A percentile compares a stretch with the other conserved stretches of the same genome.
Conservation (phyloP, 2,113 vertebrate species). For the Pelobates fuscus region DNA sequence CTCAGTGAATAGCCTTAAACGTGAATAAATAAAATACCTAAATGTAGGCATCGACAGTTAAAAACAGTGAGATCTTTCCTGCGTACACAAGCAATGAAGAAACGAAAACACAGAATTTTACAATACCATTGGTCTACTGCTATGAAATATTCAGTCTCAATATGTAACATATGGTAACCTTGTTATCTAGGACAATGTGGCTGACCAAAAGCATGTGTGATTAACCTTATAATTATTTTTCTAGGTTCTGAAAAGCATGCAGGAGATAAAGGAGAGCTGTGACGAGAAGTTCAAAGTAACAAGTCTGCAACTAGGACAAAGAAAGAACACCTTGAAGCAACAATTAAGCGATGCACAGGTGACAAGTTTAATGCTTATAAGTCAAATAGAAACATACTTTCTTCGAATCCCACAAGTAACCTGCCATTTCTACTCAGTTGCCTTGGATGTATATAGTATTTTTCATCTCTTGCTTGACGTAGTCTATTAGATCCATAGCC, state of each 20-base stretch:
- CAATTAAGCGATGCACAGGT: conserved; percentile 57
- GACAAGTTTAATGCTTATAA: conserved; percentile 52
- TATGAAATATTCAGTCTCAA: too few relatives aligned
- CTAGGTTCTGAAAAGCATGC: conserved; percentile 61
- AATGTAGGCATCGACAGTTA: too few relatives aligned
- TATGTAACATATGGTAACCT: too few relatives aligned
- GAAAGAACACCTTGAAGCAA: conserved; percentile 25
- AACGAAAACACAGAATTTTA: too few relatives aligned
- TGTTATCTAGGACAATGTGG: too few relatives aligned
- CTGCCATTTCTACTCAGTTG: conserved; percentile 53
- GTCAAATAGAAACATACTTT: conserved; percentile 28
- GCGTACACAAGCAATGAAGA: too few relatives aligned
- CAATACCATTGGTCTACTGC: too few relatives aligned
- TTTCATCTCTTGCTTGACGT: conserved; percentile 57
- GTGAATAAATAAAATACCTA: too few relatives aligned
- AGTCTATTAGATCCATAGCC: conserved; percentile 49
- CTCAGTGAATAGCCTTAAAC: too few relatives aligned
- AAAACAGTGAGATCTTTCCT: too few relatives aligned
- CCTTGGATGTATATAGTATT: conserved; percentile 44
- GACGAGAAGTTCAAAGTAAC: conserved; percentile 55
- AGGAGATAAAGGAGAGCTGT: conserved; percentile 49
- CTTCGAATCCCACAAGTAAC: conserved; percentile 38
- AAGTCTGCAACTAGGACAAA: conserved; percentile 56
- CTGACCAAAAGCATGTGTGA: too few relatives aligned
- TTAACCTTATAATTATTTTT: background rate